Conservation (phyloP, 2,113 vertebrate genomes). For the Thalassarche chlororhynchos region DNA sequence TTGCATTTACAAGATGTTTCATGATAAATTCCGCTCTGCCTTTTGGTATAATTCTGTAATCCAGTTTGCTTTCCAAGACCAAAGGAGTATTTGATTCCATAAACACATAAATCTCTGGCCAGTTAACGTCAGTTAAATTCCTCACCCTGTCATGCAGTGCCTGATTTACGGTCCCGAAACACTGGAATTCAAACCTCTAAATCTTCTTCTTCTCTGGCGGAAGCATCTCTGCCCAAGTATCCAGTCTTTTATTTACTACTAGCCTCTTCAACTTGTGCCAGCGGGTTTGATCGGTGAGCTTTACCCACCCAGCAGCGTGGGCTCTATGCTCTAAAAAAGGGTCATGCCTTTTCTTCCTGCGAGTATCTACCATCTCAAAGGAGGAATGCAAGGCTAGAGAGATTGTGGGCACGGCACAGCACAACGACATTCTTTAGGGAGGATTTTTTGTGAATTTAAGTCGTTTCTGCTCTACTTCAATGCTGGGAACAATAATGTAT, state of each 20-base stretch:
- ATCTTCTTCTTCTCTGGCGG: neutral
- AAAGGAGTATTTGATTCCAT: neutral
- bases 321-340: neutral
- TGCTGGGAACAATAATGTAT: neutral
- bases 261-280: neutral
- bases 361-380: neutral
- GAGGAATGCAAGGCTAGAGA: neutral
- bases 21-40: neutral
- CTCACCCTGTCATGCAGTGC: neutral
- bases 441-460: neutral
- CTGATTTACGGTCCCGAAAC: neutral
- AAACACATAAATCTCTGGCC: constrained; percentile 13
- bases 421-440: rapidly evolving
- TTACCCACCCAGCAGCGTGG: neutral
- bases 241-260: neutral
- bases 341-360: neutral
- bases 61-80: constrained; percentile 6
- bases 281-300: neutral
- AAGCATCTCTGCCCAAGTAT: neutral
- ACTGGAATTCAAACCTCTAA: neutral
- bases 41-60: neutral
- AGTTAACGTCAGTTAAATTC: neutral
- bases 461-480: neutral
- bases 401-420: neutral
- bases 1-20: neutral